Conservation (phyloP, 2,797 vertebrate species). For the Anniella stebbinsi region DNA sequence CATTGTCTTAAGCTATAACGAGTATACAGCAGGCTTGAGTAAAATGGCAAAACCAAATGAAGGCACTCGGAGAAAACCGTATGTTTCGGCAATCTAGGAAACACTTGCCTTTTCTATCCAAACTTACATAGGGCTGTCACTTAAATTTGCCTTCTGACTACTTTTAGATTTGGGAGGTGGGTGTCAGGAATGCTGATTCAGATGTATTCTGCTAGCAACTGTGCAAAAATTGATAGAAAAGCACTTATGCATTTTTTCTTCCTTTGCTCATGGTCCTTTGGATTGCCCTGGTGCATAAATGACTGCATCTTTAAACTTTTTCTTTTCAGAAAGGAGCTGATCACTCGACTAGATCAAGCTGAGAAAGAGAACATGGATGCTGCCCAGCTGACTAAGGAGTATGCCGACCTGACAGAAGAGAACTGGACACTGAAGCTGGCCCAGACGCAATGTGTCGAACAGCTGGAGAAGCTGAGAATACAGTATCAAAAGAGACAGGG, state of each 20-base stretch:
- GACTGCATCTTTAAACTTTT: conserved; percentile 18
- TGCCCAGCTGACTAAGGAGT: conserved; percentile 90
- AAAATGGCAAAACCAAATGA: not conserved
- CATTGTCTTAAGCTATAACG: not conserved
- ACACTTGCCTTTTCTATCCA: not conserved
- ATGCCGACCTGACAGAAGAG: conserved; percentile 91
- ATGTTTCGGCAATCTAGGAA: not conserved
- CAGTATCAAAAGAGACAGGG: conserved; percentile 88
- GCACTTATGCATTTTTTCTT: not conserved
- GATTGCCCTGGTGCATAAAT: not conserved
- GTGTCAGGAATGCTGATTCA: not conserved
- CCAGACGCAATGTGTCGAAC: conserved; percentile 89
- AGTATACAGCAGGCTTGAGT: not conserved
- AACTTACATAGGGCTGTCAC: not conserved
- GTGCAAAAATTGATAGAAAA: not conserved
- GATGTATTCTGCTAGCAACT: not conserved
- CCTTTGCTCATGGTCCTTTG: not conserved
- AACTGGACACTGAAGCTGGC: conserved; percentile 90
- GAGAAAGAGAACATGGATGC: conserved; percentile 90
- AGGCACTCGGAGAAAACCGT: not conserved
- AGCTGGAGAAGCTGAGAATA: conserved; percentile 92
- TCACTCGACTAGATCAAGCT: conserved; percentile 92
- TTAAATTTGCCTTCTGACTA: not conserved
- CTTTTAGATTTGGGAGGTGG: not conserved
- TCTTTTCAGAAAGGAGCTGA: conserved; percentile 87